These are phyloP conservation scores for Halichoeres trimaculatus DNA, from an alignment of 2,113 vertebrate species.

Conservation along the genomic window DNA sequence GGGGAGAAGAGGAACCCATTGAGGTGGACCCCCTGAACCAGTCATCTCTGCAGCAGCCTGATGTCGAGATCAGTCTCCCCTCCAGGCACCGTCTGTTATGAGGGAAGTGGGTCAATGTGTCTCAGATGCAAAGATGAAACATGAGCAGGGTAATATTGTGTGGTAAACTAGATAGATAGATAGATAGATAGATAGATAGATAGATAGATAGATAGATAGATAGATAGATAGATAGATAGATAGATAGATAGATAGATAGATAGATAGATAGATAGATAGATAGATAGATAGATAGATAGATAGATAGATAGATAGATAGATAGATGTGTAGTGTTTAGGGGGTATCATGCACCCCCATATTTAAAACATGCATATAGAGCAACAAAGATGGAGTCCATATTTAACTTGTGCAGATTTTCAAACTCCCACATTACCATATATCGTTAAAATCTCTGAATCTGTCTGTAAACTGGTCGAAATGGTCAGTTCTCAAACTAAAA, in stretches of 20 bases:
- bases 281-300: constrained; percentile 1
- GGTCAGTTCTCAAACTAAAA: no score
- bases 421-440: no score
- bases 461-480: no score
- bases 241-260: constrained; percentile 18
- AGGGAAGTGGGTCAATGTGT: constrained; percentile 78
- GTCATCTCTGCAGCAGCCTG: constrained; percentile 75
- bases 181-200: background rate
- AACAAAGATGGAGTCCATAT: no score
- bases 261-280: constrained; percentile 25
- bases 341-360: no score
- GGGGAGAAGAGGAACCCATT: constrained; percentile 35
- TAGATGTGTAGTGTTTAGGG: no score
- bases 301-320: constrained; percentile 8
- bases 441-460: no score
- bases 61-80: constrained; percentile 64
- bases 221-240: constrained; percentile 26
- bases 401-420: no score
- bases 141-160: constrained; percentile 20
- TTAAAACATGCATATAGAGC: no score
- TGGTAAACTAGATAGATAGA: constrained; percentile 5
- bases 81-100: constrained; percentile 70
- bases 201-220: constrained; percentile 19
- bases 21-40: constrained; percentile 68
- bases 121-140: constrained; percentile 51